Percentiles rank a stretch among this genome's conserved stretches.
phyloP scores from a whole-genome alignment of 1,140 invertebrate species.

The Lordiphosa stackelbergi region DNA sequence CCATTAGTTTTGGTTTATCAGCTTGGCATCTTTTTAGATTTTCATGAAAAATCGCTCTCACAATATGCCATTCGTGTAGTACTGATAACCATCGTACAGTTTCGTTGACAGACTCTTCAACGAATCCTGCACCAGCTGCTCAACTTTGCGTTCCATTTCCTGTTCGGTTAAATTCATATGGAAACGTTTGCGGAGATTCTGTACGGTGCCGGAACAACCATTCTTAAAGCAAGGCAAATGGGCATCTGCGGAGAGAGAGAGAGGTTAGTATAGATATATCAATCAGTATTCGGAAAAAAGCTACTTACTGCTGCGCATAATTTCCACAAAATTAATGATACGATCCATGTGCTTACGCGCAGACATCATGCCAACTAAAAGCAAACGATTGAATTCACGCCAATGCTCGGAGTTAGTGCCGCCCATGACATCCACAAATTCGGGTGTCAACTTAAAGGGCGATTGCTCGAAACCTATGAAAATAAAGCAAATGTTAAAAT shows the following conservation, averaged over 20 bases:
- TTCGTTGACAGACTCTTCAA: slow-evolving; percentile 97
- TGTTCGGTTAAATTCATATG: slow-evolving; percentile 96
- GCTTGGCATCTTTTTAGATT: slow-evolving; percentile 60
- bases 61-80: slow-evolving; percentile 98
- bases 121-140: slow-evolving; percentile 96
- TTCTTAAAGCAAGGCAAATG: slow-evolving; percentile 97
- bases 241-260: slow-evolving; percentile 82
- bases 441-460: slow-evolving; percentile 96
- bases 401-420: slow-evolving; percentile 98
- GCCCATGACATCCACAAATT: slow-evolving; percentile 99
- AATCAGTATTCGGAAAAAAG: background rate
- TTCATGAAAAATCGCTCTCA: slow-evolving; percentile 78
- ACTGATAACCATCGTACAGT: slow-evolving; percentile 99
- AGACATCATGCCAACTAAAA: slow-evolving; percentile 96
- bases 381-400: slow-evolving; percentile 97
- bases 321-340: slow-evolving; percentile 96
- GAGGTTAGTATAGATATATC: no score
- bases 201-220: slow-evolving; percentile 88
- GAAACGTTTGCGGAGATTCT: slow-evolving; percentile 93
- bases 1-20: slow-evolving; percentile 65
- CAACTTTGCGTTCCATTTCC: slow-evolving; percentile 94
- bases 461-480: slow-evolving; percentile 83
- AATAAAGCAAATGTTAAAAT: background rate
- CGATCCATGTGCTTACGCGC: slow-evolving; percentile 98
- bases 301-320: slow-evolving; percentile 94